phyloP scores from a whole-genome alignment of 2,797 vertebrate genomes.

The Trematomus bernacchii region DNA sequence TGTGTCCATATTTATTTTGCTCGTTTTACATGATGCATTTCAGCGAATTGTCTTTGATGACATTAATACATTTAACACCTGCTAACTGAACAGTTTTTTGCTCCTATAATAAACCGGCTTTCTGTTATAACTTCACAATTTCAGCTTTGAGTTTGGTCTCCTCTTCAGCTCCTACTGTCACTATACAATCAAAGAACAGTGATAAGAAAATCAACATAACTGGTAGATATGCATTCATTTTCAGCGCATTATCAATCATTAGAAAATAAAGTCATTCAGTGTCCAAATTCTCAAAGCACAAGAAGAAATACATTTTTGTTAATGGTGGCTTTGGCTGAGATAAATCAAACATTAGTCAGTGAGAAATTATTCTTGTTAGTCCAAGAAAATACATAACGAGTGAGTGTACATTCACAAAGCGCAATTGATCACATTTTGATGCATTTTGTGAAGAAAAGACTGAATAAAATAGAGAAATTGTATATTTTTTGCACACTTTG shows the following conservation, averaged over 20 bases:
- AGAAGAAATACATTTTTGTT: constrained; percentile 48
- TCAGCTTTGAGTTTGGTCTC: constrained; percentile 55
- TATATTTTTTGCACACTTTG: too few relatives aligned
- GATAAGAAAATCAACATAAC: constrained; percentile 63
- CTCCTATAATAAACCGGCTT: constrained; percentile 65
- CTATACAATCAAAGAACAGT: constrained; percentile 83
- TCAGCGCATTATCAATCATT: constrained; percentile 27
- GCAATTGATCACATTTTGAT: constrained; percentile 8
- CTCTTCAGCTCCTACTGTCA: constrained; percentile 67
- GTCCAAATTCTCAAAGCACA: constrained; percentile 44
- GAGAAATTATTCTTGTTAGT: too few relatives aligned
- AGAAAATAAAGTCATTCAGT: constrained; percentile 49
- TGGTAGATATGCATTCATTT: constrained; percentile 53
- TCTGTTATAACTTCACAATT: constrained; percentile 54
- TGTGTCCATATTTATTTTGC: constrained; percentile 85
- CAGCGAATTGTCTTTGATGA: constrained; percentile 78
- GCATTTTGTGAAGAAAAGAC: background rate
- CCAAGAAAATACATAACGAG: background rate
- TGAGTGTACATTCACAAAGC: constrained; percentile 8
- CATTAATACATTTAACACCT: constrained; percentile 82
- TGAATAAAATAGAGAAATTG: too few relatives aligned
- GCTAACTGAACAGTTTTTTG: constrained; percentile 62
- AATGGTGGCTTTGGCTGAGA: constrained; percentile 75
- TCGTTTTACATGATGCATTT: constrained; percentile 81
- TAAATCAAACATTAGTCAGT: background rate